phyloP scores from a whole-genome alignment of 2,113 vertebrate species.

The Butorides virescens region DNA sequence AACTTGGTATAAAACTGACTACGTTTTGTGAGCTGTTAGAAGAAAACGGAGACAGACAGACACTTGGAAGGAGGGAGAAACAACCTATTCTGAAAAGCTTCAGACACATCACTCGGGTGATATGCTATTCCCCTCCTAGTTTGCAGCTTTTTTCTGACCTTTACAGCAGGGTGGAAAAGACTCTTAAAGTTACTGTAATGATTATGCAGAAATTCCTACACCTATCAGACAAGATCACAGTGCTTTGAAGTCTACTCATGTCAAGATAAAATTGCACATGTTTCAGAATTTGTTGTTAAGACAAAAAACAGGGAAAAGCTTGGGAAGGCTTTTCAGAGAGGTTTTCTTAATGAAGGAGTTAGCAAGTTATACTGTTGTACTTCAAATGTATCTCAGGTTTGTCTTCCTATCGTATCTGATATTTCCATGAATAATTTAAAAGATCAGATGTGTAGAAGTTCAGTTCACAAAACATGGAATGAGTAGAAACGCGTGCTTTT shows the following conservation, averaged over 20 bases:
- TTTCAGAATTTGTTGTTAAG: conserved; percentile 76
- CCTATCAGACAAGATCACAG: conserved; percentile 74
- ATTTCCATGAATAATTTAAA: conserved; percentile 67
- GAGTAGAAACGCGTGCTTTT: neutral
- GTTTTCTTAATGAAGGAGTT: conserved; percentile 74
- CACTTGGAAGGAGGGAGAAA: conserved; percentile 69
- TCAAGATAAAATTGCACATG: conserved; percentile 74
- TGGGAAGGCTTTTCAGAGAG: conserved; percentile 81
- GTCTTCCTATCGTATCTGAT: conserved; percentile 93
- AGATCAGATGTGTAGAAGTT: conserved; percentile 61
- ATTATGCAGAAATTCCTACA: conserved; percentile 85
- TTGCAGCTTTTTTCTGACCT: conserved; percentile 76
- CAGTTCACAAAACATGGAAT: conserved; percentile 44
- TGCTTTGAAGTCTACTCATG: conserved; percentile 72
- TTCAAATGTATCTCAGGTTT: conserved; percentile 94
- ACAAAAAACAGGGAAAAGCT: conserved; percentile 68
- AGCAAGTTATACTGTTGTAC: conserved; percentile 80
- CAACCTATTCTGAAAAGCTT: conserved; percentile 65
- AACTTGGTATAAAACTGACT: conserved; percentile 75
- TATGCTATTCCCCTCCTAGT: conserved; percentile 72
- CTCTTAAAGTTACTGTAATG: conserved; percentile 76
- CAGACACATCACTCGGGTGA: conserved; percentile 68
- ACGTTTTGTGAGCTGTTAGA: conserved; percentile 74
- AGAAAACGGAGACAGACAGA: conserved; percentile 71
- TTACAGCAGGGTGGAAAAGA: conserved; percentile 74